phyloP scores from a whole-genome alignment of 2,113 vertebrate genomes.

The Puntigrus tetrazona region DNA sequence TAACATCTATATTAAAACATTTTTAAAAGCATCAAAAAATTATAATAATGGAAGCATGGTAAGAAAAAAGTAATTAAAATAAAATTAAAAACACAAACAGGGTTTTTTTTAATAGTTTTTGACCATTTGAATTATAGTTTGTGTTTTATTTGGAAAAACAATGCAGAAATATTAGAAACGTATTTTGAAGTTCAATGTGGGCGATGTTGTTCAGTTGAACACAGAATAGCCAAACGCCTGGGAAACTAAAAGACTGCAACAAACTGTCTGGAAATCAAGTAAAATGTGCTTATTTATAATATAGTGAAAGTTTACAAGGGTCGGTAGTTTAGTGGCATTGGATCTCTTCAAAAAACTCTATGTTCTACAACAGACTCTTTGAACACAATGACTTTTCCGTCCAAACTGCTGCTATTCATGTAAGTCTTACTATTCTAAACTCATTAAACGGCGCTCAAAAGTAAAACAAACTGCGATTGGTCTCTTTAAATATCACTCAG shows the following conservation, averaged over 20 bases:
- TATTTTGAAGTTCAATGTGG: background rate
- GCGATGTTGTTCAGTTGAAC: conserved; percentile 2
- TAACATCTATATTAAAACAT: too few relatives aligned
- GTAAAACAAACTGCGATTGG: background rate
- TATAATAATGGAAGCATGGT: too few relatives aligned
- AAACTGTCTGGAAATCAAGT: background rate
- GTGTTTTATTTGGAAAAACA: background rate
- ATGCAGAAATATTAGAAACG: background rate
- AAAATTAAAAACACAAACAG: too few relatives aligned
- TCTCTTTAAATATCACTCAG: background rate
- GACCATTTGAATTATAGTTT: background rate
- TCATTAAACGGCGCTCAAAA: background rate
- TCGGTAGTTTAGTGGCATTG: background rate
- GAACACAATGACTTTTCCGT: background rate
- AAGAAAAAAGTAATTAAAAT: too few relatives aligned
- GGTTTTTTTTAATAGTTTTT: too few relatives aligned
- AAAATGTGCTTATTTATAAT: background rate
- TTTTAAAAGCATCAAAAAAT: too few relatives aligned
- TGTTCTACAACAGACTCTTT: background rate
- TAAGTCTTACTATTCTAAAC: background rate
- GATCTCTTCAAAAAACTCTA: background rate
- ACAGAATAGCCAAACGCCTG: background rate
- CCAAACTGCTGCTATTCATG: background rate
- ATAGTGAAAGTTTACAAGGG: background rate
- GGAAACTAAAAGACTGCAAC: background rate